Evolutionary conservation across 2,888 invertebrate species (phyloP), one percentile per base, ranked within the genome.

Genomic region (Nomada flava): DNA sequence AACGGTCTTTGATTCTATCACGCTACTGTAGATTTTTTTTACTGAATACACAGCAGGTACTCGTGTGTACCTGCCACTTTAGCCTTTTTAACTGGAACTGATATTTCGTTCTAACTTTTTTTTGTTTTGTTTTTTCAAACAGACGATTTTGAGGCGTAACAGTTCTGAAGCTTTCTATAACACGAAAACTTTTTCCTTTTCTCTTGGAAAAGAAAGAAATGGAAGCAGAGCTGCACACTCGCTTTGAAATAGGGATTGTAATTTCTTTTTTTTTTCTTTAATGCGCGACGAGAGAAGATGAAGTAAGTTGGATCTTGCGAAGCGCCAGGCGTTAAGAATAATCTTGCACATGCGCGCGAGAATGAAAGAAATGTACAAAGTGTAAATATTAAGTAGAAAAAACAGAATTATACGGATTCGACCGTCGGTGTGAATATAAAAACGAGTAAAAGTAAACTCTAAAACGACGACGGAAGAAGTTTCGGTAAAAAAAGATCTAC

Each of bases 351-450:
- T 36, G 26, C 53, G 53, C 9, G 50, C 20, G 20, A 63, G 52
- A 65, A 47, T 60, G 7, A 18, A 10, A 29, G 26, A 57, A 50
- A 3, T 57, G 52, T 26, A 52, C 44, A 72, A 67, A 50, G 15
- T 60, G 5, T 79, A 52, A 52, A 65, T 47, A 69, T 57, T 47
- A 57, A 72, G 47, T 57, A 82, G 18, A 76, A 80, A 75, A 79
- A 9, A 11, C 5, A 36, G 36, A 36, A 36, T 69, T 50, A n/a
- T 55, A 53, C 50, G 10, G n/a, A 47, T 26, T 57, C 52, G 23
- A 57, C 50, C 67, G 60, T 18, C 23, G 44, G 29, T 69, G 36
- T 44, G 69, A 29, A 67, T 50, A 44, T 50, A 57, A 60, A 59
- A 60, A 44, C 13, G n/a, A 18, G n/a, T 26, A 52, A n/a, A 36